Base-by-base conservation (phyloP, 2,797 vertebrate genomes). In the Cuniculus paca region DNA sequence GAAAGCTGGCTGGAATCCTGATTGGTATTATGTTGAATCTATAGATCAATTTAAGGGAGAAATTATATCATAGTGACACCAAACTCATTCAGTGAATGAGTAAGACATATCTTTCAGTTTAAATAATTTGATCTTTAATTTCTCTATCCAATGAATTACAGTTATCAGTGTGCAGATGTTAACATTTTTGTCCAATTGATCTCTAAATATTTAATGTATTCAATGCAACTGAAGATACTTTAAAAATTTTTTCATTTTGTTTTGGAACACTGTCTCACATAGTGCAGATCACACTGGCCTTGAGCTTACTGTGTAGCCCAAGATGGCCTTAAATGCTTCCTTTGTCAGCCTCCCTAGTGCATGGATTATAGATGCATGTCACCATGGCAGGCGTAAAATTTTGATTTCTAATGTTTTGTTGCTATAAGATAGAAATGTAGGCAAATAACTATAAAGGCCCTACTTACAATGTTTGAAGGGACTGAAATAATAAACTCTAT, bases 131-230 rank as follows among this genome's bases (percentile, higher is more conserved):
- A 52, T 68, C 12, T 77, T 45, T 65, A 77, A 91, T 91, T 70
- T 94, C 24, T 83, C 6, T 94, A 14, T 65, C 22, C 34, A 54
- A 39, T 63, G 36, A 50, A 72, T 88, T 72, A 5, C n/a, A 79
- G 78, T 84, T 84, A 91, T 91, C 5, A 48, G 26, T 45, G 36
- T 50, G 20, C 6, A 92, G 19, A 3, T 65, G 70, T 96, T 92
- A 63, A 88, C 26, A 92, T 84, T 83, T 87, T 82, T 58, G 36
- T 77, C 77, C 91, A 22, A 48, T 88, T 80, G 90, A 70, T 86
- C 11, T 85, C 52, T 90, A 84, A 88, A 65, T 96, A 88, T 60
- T 94, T 82, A 13, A 78, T 61, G 34, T 12, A 58, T 88, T 63
- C 26, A 26, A 28, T 91, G 90, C n/a, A 72, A 63, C 39, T 77